These are phyloP conservation scores for Ophioderma brevispina DNA, from an alignment of 35 echinoderm and acorn worm genomes.

Conservation along the genomic window DNA sequence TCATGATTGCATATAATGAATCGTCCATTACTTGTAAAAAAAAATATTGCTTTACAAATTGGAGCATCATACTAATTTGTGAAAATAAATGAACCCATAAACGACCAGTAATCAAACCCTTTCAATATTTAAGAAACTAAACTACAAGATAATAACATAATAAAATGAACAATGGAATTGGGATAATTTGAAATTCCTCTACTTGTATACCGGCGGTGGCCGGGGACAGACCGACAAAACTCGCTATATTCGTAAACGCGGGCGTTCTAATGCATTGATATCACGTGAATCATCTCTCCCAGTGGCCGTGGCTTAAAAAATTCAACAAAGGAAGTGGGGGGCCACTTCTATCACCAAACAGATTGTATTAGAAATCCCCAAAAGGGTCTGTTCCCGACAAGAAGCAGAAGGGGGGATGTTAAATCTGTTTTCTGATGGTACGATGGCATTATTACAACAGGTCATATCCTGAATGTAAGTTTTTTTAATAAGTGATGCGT, in stretches of 20 bases:
- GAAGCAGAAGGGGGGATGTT: not conserved
- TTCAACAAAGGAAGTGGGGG: constrained; percentile 4
- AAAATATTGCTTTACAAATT: no score
- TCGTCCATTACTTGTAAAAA: no score
- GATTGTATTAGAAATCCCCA: constrained; percentile 8
- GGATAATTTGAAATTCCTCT: not conserved
- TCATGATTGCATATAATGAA: no score
- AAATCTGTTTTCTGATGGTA: not conserved
- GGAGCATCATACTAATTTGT: no score
- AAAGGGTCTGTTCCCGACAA: not conserved
- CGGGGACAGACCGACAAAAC: not conserved
- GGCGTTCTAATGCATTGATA: constrained; percentile 4
- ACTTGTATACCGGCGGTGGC: no score
- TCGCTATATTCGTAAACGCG: not conserved
- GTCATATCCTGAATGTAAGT: not conserved
- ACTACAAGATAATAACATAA: not conserved
- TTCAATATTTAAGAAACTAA: no score
- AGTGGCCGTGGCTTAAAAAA: not conserved
- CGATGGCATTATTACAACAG: not conserved
- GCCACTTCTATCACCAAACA: not conserved
- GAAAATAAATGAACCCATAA: no score
- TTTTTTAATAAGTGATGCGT: not conserved
- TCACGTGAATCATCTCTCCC: not conserved
- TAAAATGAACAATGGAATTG: not conserved
- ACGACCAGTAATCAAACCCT: no score